phyloP scores from a whole-genome alignment of 2,113 vertebrate genomes.

The Pithys albifrons region DNA sequence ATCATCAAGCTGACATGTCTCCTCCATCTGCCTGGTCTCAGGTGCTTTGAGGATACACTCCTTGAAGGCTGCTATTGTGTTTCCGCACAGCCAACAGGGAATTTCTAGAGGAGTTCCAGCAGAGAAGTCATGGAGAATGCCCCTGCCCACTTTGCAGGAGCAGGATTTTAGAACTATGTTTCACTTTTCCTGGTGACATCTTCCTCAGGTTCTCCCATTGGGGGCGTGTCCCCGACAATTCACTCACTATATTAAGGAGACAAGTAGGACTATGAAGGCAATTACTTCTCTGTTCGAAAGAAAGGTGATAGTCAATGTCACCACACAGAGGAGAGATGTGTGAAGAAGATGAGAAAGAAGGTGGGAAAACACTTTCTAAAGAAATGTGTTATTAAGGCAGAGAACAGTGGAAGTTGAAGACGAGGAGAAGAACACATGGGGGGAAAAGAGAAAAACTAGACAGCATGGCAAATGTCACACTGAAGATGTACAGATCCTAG shows the following conservation, averaged over 20 bases:
- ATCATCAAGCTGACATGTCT: neutral
- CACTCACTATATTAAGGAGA: neutral
- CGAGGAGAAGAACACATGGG: neutral
- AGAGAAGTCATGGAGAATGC: neutral
- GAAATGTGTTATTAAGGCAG: neutral
- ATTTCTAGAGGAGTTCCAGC: constrained; percentile 4
- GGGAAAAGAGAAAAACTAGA: neutral
- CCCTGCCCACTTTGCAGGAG: neutral
- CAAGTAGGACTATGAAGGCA: neutral
- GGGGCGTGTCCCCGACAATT: neutral
- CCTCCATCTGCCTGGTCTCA: constrained; percentile 46
- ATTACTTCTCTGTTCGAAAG: neutral
- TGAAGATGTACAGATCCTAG: neutral
- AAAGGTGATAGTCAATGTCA: constrained; percentile 30
- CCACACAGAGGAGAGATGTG: neutral
- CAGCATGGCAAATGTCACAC: neutral
- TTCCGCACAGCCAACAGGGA: neutral
- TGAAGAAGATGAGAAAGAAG: constrained; percentile 25
- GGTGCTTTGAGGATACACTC: neutral
- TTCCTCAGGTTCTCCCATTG: neutral
- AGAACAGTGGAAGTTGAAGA: neutral
- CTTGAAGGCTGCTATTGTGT: neutral
- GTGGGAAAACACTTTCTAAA: neutral
- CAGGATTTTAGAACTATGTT: neutral
- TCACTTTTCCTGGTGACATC: neutral